A percentile compares a stretch with the other conserved stretches of the same genome.
Evolutionary conservation across 2,888 invertebrate species (phyloP).

Genomic region (Eudasyphora cyanicolor): DNA sequence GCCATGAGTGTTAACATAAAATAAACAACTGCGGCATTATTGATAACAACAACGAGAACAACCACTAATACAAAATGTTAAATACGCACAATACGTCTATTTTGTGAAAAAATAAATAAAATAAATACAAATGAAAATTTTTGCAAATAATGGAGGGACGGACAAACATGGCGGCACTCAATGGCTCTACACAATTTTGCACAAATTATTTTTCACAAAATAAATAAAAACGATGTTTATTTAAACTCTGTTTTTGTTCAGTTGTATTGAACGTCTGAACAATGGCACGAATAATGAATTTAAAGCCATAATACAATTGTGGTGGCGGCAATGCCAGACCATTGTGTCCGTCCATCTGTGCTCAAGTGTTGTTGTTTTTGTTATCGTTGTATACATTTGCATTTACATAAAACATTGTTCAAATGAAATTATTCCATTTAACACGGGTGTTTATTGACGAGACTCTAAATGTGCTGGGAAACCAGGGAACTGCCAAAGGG

Average conservation of each 20-base stretch:
- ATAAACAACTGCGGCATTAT: neutral
- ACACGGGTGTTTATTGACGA: conserved; percentile 15
- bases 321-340: neutral
- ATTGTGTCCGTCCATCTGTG: neutral
- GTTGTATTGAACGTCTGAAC: neutral
- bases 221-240: neutral
- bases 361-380: neutral
- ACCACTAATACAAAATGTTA: no score
- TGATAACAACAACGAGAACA: neutral
- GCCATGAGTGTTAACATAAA: neutral
- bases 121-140: neutral
- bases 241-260: neutral
- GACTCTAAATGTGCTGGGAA: neutral
- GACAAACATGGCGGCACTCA: neutral
- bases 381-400: no score
- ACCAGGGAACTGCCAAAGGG: neutral
- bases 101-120: neutral
- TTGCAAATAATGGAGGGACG: neutral
- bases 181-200: neutral
- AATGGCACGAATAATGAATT: neutral
- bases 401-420: conserved; percentile 1
- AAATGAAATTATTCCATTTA: conserved; percentile 3
- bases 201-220: neutral
- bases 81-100: neutral
- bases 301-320: neutral